These are phyloP conservation scores for Larimichthys polyactis DNA, from an alignment of 2,113 vertebrate genomes.

Conservation along the genomic window DNA sequence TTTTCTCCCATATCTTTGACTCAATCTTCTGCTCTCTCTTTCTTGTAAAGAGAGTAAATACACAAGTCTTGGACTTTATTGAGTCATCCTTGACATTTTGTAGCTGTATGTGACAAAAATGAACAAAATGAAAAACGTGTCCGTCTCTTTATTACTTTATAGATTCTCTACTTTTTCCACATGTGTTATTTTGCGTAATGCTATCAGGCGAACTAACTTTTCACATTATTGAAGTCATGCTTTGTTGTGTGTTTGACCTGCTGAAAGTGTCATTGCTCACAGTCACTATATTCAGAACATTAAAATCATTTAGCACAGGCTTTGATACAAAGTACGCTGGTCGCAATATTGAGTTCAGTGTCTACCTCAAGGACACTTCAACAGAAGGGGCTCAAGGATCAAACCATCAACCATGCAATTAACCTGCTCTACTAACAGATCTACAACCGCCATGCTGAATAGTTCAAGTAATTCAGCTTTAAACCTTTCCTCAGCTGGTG, in stretches of 20 bases:
- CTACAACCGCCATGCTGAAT: background rate
- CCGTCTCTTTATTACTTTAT: background rate
- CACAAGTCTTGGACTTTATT: background rate
- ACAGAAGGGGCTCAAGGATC: conserved; percentile 1
- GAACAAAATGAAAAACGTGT: background rate
- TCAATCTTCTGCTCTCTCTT: background rate
- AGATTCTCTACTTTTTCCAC: background rate
- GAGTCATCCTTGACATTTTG: conserved; percentile 15
- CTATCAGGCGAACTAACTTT: background rate
- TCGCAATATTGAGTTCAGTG: background rate
- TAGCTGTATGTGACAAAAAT: background rate
- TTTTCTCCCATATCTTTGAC: no score
- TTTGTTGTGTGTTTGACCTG: background rate
- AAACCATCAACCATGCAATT: conserved; percentile 5
- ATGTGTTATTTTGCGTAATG: background rate
- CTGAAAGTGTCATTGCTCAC: background rate
- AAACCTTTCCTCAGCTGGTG: conserved; percentile 14
- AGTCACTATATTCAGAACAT: background rate
- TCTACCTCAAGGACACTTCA: background rate
- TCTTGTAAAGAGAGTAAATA: background rate
- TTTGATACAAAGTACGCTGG: background rate
- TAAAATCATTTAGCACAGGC: background rate
- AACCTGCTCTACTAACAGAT: conserved; percentile 3
- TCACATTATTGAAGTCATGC: background rate
- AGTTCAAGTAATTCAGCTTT: conserved; percentile 8